Conservation (phyloP, 2,797 vertebrate genomes). For the Gallinago stenura region DNA sequence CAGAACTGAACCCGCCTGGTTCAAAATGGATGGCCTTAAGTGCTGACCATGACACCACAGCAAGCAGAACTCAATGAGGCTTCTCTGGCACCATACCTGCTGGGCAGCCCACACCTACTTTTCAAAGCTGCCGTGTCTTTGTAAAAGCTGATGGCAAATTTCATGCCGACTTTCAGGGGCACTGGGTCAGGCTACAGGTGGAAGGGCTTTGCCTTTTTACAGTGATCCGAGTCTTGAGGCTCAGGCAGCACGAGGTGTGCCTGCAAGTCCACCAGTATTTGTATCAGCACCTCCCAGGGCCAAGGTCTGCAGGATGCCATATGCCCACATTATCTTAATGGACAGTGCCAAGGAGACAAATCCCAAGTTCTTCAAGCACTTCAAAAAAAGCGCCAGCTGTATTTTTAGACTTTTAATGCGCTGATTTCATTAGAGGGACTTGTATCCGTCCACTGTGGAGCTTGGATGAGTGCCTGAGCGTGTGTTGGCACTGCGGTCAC, state of each 20-base stretch:
- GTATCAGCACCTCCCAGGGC: background rate
- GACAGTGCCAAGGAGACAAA: background rate
- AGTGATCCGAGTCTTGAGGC: background rate
- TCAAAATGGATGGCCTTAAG: background rate
- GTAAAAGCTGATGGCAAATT: background rate
- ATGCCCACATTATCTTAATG: background rate
- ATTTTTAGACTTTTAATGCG: background rate
- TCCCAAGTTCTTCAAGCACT: background rate
- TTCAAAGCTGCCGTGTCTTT: background rate
- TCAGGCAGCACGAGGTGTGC: background rate
- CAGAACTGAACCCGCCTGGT: background rate
- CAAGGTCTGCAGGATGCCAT: background rate
- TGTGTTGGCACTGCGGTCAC: background rate
- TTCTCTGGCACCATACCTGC: accelerated
- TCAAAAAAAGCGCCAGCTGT: background rate
- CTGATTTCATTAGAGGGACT: background rate
- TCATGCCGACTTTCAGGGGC: background rate
- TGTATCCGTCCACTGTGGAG: background rate
- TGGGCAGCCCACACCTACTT: background rate
- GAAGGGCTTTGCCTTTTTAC: background rate
- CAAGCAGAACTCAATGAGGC: background rate
- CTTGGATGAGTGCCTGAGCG: background rate
- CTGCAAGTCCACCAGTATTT: background rate
- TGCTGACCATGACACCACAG: background rate
- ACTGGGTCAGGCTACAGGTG: background rate